Evolutionary conservation across 2,797 vertebrate genomes (phyloP).

Genomic region (Carduelis carduelis): DNA sequence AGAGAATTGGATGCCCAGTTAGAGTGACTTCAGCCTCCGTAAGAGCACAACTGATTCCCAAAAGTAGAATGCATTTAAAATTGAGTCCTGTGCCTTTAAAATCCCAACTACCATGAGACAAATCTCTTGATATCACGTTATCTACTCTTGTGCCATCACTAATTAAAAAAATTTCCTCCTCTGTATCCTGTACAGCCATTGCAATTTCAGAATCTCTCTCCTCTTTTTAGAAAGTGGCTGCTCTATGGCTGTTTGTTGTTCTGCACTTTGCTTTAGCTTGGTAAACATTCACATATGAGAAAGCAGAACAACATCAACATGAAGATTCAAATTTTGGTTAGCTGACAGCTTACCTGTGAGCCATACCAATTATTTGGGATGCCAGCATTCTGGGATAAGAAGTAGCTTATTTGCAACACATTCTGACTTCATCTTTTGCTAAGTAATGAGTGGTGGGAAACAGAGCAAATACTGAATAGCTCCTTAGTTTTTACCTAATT

Average conservation of each 20-base stretch:
- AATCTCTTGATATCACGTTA: not conserved
- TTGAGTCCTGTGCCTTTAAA: not conserved
- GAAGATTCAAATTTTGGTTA: not conserved
- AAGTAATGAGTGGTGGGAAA: not conserved
- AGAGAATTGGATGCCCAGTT: not conserved
- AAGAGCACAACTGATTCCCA: not conserved
- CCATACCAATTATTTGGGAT: not conserved
- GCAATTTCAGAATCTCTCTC: conserved; percentile 1
- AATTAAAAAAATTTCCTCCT: conserved; percentile 6
- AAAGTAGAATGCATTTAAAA: not conserved
- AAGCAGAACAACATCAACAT: not conserved
- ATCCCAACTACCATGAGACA: not conserved
- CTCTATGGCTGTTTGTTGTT: not conserved
- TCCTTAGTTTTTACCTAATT: not conserved
- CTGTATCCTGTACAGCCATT: not conserved
- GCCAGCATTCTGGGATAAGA: not conserved
- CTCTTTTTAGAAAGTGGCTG: not conserved
- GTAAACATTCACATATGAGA: not conserved
- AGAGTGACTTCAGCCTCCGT: not conserved
- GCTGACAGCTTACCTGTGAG: not conserved
- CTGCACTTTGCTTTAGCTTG: not conserved
- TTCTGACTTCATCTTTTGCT: not conserved
- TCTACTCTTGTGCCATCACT: not conserved
- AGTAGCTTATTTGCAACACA: not conserved
- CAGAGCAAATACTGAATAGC: not conserved